Base-by-base conservation (phyloP, 2,888 invertebrate species). In the Agriopis leucophaearia region DNA sequence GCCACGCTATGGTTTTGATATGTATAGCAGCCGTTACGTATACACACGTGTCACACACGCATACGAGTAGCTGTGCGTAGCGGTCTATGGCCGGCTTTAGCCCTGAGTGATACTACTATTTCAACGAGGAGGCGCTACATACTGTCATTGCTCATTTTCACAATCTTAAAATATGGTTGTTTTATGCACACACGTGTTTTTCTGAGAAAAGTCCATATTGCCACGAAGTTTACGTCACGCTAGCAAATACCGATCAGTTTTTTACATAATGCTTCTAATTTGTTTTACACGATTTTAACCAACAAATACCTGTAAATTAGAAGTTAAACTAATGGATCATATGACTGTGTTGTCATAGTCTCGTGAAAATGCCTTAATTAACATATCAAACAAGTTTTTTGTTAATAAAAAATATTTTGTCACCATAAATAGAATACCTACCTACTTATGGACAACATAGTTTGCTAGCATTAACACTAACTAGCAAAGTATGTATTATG, bases 261-360 rank as follows among this genome's bases (percentile, higher is more conserved):
- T 75, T 68, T 75, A 66, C 74, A 72, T 59, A 72, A 72, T 66
- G 56, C 70, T 69, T 78, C 79, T 81, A 80, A 82, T 75, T 64
- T 58, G 51, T 59, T 51, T 58, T 63, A 69, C 82, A 81, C 79
- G 81, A 77, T 64, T 73, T 68, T 70, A 73, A 57, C 13, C 50
- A 60, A 60, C 69, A 73, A 9, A 10, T 10, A 9, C 9, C 8
- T 10, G 0, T 67, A 62, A 74, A 74, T 76, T 77, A 78, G 66
- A 65, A n/a, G 47, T 16, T 15, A 18, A 47, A 44, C n/a, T 55
- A 64, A 60, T 69, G 47, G 56, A 47, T 67, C 73, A 74, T 74
- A 71, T 76, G 70, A 71, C 62, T 65, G 35, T 58, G 36, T 54
- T 36, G 56, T 66, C 51, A 66, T 54, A 36, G 35, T 58, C 57